phyloP scores from a whole-genome alignment of 2,797 vertebrate genomes.

The Phrynocephalus vlangalii region DNA sequence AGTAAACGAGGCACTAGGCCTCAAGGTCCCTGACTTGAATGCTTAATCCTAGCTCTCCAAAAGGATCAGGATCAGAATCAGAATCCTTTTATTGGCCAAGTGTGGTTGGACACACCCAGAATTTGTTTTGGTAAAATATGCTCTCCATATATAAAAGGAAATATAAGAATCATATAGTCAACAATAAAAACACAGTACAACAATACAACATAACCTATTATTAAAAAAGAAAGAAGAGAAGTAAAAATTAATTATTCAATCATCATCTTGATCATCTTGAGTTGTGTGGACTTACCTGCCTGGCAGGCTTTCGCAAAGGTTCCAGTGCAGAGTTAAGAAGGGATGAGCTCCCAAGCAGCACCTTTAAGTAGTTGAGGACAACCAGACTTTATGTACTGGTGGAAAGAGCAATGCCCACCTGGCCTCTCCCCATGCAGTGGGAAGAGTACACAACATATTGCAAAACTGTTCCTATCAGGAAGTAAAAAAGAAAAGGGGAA shows the following conservation, averaged over 20 bases:
- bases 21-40: background rate
- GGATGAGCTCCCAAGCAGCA: background rate
- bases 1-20: background rate
- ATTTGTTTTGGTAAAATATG: too few relatives aligned
- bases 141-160: too few relatives aligned
- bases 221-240: too few relatives aligned
- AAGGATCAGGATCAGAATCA: too few relatives aligned
- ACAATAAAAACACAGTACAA: too few relatives aligned
- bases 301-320: background rate
- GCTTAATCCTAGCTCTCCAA: too few relatives aligned
- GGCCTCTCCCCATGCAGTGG: background rate
- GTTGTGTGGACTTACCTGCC: constrained; percentile 10
- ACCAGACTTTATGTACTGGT: background rate
- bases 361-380: background rate
- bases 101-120: too few relatives aligned
- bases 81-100: too few relatives aligned
- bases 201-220: too few relatives aligned
- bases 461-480: background rate
- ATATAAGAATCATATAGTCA: too few relatives aligned
- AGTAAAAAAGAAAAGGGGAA: background rate
- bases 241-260: too few relatives aligned
- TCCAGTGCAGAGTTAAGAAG: too few relatives aligned
- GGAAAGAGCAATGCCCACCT: background rate
- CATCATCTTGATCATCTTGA: background rate
- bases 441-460: background rate